Percentiles rank a stretch among this genome's conserved stretches.
These are phyloP conservation scores for Lampris megalopsis DNA, from an alignment of 2,113 vertebrate genomes.

Conservation along the genomic window DNA sequence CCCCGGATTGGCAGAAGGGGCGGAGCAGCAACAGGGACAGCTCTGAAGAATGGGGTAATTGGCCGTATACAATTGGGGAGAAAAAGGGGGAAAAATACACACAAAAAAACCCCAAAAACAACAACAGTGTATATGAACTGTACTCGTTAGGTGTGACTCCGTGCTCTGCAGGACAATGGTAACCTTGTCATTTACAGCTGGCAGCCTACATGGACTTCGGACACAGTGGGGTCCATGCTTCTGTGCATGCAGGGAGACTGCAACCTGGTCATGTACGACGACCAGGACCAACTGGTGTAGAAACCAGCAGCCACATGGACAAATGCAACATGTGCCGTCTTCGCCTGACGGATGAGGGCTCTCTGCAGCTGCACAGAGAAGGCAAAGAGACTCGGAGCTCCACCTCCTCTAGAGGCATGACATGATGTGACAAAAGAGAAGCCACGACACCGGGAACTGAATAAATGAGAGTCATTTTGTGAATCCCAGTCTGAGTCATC, in stretches of 20 bases:
- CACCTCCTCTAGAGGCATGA: background rate
- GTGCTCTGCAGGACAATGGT: conserved; percentile 43
- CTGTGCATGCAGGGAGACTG: conserved; percentile 64
- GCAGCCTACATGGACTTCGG: conserved; percentile 33
- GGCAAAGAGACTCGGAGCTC: conserved; percentile 31
- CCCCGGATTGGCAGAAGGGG: no score
- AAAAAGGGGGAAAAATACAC: no score
- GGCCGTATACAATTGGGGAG: no score
- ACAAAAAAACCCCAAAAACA: no score
- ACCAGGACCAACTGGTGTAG: background rate
- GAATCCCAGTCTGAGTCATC: no score
- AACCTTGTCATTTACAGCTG: conserved; percentile 65
- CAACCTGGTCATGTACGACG: conserved; percentile 68
- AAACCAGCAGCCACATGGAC: conserved; percentile 25
- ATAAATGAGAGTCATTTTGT: no score
- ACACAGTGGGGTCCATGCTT: rapidly evolving
- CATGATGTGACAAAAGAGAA: conserved; percentile 1
- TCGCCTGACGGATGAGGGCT: conserved; percentile 23
- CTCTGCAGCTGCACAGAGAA: conserved; percentile 34
- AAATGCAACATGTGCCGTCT: conserved; percentile 30
- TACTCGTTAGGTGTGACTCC: background rate
- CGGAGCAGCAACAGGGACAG: no score
- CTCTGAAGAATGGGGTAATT: no score
- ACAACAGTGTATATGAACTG: background rate
- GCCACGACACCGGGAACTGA: no score